Conservation (phyloP, 2,113 vertebrate species). For the Lathamus discolor region DNA sequence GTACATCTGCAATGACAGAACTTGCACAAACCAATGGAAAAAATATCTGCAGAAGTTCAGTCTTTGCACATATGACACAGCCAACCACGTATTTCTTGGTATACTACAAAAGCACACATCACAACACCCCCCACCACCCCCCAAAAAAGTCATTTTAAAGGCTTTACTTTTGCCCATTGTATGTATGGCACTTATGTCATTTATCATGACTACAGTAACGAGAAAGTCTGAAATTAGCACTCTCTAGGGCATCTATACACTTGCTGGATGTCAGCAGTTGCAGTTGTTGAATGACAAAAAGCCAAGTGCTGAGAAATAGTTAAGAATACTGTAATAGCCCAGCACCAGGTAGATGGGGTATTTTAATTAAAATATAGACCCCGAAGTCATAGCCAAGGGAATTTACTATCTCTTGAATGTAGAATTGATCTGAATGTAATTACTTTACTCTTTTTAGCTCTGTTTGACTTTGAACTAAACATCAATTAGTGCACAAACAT, state of each 20-base stretch:
- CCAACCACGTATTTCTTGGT: neutral
- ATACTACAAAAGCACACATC: neutral
- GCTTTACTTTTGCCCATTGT: neutral
- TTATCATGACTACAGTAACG: rapidly evolving
- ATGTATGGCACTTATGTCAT: rapidly evolving
- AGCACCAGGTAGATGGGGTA: neutral
- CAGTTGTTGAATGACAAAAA: neutral
- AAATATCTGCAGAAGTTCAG: neutral
- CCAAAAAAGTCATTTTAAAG: rapidly evolving
- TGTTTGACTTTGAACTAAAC: slow-evolving; percentile 22
- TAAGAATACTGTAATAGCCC: neutral
- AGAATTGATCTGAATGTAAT: slow-evolving; percentile 41
- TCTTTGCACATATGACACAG: rapidly evolving
- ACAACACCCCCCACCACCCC: no score
- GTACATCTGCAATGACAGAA: neutral
- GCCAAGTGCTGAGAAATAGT: neutral
- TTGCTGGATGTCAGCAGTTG: neutral
- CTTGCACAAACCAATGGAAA: neutral
- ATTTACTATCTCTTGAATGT: neutral
- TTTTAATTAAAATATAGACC: neutral
- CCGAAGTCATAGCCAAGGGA: neutral
- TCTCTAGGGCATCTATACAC: neutral
- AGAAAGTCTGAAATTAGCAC: neutral
- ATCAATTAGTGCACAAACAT: slow-evolving; percentile 28
- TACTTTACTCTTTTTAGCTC: slow-evolving; percentile 30